Conservation (phyloP, 1,140 invertebrate species). For the Lordiphosa clarofinis region DNA sequence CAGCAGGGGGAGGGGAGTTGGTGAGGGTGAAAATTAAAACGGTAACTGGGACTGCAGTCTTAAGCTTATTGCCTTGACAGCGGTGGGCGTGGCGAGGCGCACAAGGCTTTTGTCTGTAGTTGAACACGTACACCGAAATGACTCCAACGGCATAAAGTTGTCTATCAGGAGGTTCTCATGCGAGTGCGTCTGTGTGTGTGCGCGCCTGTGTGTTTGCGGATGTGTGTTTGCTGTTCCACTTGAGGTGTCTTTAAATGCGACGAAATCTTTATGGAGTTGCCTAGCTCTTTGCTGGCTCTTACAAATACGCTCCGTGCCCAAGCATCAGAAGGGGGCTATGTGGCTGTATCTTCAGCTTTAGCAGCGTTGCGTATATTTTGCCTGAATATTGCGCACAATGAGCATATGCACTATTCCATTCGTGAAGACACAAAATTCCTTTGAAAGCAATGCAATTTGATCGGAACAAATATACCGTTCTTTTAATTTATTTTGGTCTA, state of each 20-base stretch:
- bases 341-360: constrained; percentile 40
- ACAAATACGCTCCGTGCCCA: constrained; percentile 18
- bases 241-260: constrained; percentile 74
- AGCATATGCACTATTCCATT: constrained; percentile 20
- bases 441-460: too few species aligned
- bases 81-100: constrained; percentile 14
- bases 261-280: constrained; percentile 69
- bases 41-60: constrained; percentile 17
- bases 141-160: constrained; percentile 51
- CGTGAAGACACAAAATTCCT: too few species aligned
- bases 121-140: constrained; percentile 60
- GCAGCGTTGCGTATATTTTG: constrained; percentile 31
- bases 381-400: constrained; percentile 21
- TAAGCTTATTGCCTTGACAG: background rate
- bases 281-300: constrained; percentile 23
- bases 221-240: constrained; percentile 60
- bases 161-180: constrained; percentile 38
- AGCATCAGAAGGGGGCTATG: constrained; percentile 21
- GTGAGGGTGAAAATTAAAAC: constrained; percentile 38
- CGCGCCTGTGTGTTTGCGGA: constrained; percentile 28
- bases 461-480: too few species aligned
- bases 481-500: too few species aligned
- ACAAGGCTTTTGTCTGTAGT: constrained; percentile 22
- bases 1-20: too few species aligned
- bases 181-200: constrained; percentile 15